Evolutionary conservation across 2,113 vertebrate genomes (phyloP).

Genomic region (Saimiri boliviensis): DNA sequence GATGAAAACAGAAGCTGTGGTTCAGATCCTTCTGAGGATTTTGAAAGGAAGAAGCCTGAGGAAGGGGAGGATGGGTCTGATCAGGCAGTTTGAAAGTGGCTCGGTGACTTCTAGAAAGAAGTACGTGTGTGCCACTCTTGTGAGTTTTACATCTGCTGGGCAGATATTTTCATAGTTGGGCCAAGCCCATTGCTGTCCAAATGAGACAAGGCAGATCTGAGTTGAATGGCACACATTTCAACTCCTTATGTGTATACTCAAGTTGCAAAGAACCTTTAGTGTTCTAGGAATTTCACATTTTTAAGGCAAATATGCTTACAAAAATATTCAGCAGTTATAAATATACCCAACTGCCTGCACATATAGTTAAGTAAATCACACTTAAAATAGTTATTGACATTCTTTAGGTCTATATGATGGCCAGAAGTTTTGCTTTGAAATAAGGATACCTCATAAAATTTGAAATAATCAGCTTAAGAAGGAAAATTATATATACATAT

Average conservation of each 20-base stretch:
- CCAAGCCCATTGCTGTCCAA: no score
- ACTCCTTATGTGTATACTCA: not conserved
- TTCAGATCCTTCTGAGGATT: not conserved
- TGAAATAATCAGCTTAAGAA: not conserved
- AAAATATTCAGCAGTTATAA: not conserved
- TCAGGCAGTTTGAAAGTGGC: not conserved
- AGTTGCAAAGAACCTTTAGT: not conserved
- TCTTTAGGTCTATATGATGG: not conserved
- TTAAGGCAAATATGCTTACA: not conserved
- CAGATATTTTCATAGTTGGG: not conserved
- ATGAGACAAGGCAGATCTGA: not conserved
- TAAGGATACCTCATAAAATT: not conserved
- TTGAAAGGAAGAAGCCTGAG: not conserved
- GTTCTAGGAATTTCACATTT: not conserved
- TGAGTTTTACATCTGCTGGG: not conserved
- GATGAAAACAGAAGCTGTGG: not conserved
- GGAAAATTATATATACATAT: not conserved
- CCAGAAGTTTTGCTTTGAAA: constrained; percentile 25
- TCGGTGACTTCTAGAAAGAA: not conserved
- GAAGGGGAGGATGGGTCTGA: not conserved
- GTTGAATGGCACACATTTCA: not conserved
- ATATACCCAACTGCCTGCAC: not conserved
- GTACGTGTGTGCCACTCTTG: accelerated
- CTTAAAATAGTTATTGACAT: constrained; percentile 15
- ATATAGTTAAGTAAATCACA: not conserved